Conservation (phyloP, 2,888 invertebrate species). For the Limulus polyphemus region DNA sequence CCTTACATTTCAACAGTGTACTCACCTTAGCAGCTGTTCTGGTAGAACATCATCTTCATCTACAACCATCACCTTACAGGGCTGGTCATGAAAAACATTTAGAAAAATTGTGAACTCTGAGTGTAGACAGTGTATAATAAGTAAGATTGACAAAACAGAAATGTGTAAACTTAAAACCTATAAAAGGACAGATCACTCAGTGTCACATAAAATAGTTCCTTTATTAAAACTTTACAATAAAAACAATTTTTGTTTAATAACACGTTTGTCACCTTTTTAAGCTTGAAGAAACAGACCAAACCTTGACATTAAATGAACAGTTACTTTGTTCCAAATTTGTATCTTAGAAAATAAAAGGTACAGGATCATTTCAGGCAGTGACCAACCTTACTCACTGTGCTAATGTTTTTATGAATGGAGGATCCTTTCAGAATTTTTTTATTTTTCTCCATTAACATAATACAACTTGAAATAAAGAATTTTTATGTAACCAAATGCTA, state of each 20-base stretch:
- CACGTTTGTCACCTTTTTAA: conserved; percentile 6
- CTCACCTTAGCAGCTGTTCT: conserved; percentile 1
- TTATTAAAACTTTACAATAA: not conserved
- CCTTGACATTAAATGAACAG: not conserved
- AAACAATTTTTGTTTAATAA: not conserved
- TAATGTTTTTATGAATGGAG: not conserved
- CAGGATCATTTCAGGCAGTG: not conserved
- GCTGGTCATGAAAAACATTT: not conserved
- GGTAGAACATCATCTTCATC: conserved; percentile 3
- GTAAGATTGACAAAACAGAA: too few relatives aligned
- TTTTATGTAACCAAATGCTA: conserved; percentile 1
- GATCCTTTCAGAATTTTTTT: too few relatives aligned
- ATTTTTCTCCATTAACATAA: too few relatives aligned
- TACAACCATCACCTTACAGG: not conserved
- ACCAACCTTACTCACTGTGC: not conserved
- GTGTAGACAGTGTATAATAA: not conserved
- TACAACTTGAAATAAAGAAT: conserved; percentile 3
- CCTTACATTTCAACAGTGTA: too few relatives aligned
- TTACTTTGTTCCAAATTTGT: not conserved
- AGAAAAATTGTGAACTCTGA: conserved; percentile 2
- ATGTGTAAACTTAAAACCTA: not conserved
- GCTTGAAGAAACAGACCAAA: conserved; percentile 5
- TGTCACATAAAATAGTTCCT: not conserved
- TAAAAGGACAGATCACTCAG: not conserved
- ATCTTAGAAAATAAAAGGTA: not conserved